A percentile compares a stretch with the other conserved stretches of the same genome.
phyloP scores from a whole-genome alignment of 2,797 vertebrate species.

The Knipowitschia caucasica region DNA sequence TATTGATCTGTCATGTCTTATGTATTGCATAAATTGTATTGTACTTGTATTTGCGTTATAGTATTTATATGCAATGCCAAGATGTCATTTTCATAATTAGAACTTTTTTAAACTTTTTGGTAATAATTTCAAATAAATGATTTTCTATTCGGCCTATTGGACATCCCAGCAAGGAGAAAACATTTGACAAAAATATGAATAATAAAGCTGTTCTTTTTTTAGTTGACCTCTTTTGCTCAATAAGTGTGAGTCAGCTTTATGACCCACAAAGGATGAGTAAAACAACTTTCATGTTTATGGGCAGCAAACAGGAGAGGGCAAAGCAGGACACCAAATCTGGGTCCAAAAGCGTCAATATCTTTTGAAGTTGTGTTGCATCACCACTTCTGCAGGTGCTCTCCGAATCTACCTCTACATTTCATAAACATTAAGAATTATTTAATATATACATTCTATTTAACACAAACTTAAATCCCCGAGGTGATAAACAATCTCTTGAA shows the following conservation, averaged over 20 bases:
- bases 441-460: neutral
- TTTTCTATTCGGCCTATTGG: too few species aligned
- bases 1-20: too few species aligned
- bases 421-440: neutral
- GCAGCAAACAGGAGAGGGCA: neutral
- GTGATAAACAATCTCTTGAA: too few species aligned
- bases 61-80: too few species aligned
- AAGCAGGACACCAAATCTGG: neutral
- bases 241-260: neutral
- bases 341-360: neutral
- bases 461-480: too few species aligned
- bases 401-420: neutral
- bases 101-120: too few species aligned
- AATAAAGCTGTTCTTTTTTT: neutral
- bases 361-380: neutral
- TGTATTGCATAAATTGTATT: too few species aligned
- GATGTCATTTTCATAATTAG: too few species aligned
- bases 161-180: too few species aligned
- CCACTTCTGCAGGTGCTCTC: neutral
- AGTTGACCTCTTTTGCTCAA: neutral
- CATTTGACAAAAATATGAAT: too few species aligned
- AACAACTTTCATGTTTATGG: conserved; percentile 2
- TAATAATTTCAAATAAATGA: too few species aligned
- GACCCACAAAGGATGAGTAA: conserved; percentile 1
- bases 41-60: too few species aligned